These are phyloP conservation scores for Cheilosia vulpina DNA, from an alignment of 2,888 invertebrate species.

Conservation along the genomic window DNA sequence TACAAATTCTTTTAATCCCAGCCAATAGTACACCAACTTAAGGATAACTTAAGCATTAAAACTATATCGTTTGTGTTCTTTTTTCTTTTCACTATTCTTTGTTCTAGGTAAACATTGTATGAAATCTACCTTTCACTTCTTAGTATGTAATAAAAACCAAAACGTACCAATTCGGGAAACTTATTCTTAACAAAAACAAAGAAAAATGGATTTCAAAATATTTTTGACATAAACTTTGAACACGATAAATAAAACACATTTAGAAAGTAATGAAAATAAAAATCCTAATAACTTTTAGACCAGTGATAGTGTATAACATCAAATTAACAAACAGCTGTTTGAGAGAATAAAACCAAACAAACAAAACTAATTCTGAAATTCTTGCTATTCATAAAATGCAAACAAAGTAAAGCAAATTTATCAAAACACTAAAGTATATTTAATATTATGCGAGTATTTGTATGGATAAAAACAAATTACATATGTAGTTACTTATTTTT, in stretches of 20 bases:
- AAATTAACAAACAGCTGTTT: neutral
- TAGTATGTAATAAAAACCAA: constrained; percentile 11
- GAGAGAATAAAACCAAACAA: neutral
- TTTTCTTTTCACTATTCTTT: neutral
- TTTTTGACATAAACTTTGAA: constrained; percentile 44
- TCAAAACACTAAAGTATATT: constrained; percentile 35
- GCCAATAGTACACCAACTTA: too few relatives aligned
- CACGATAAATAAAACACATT: neutral
- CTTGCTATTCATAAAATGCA: constrained; percentile 35
- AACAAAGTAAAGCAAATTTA: constrained; percentile 23
- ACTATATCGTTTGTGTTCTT: too few relatives aligned
- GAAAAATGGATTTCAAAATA: constrained; percentile 11
- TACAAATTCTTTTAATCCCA: too few relatives aligned
- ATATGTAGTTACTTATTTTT: constrained; percentile 11
- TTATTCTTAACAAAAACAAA: constrained; percentile 6
- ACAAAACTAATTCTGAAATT: constrained; percentile 25
- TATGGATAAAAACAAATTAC: constrained; percentile 16
- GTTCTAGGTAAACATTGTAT: constrained; percentile 1
- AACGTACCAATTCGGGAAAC: constrained; percentile 29
- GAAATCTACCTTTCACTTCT: constrained; percentile 21
- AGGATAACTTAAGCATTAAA: neutral
- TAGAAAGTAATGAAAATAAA: constrained; percentile 9
- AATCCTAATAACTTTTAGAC: constrained; percentile 29
- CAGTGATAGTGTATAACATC: constrained; percentile 18
- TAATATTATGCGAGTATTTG: constrained; percentile 30